These are phyloP conservation scores for Heterochromis multidens DNA, from an alignment of 2,113 vertebrate genomes.

Conservation along the genomic window DNA sequence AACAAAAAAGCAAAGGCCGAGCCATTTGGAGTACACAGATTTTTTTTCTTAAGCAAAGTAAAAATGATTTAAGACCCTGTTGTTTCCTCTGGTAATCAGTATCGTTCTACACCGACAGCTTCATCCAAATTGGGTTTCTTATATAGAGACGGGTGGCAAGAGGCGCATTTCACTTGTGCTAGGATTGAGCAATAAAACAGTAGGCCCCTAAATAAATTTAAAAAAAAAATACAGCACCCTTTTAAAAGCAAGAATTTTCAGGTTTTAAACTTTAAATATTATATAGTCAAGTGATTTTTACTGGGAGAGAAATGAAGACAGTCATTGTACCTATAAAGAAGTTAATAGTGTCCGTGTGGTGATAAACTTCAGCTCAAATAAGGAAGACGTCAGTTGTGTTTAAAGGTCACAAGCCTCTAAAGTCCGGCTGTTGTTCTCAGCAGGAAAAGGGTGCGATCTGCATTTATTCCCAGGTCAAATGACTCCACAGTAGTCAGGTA, in stretches of 20 bases:
- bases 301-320: not conserved
- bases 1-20: conserved; percentile 1
- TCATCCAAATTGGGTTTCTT: not conserved
- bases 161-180: conserved; percentile 7
- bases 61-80: conserved; percentile 26
- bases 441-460: not conserved
- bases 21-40: not conserved
- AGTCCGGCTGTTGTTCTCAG: not conserved
- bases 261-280: not conserved
- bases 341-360: not conserved
- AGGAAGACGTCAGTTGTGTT: not conserved
- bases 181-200: conserved; percentile 9
- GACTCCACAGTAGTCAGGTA: not conserved
- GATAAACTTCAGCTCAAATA: not conserved
- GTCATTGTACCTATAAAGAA: not conserved
- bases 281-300: not conserved
- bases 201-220: not conserved
- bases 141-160: not conserved
- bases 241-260: not conserved
- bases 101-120: not conserved
- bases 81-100: not conserved
- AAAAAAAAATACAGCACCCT: not conserved
- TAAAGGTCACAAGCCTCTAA: not conserved
- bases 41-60: conserved; percentile 19
- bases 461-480: not conserved